Evolutionary conservation across 2,888 invertebrate genomes (phyloP).

Genomic region (Papilio gigon): DNA sequence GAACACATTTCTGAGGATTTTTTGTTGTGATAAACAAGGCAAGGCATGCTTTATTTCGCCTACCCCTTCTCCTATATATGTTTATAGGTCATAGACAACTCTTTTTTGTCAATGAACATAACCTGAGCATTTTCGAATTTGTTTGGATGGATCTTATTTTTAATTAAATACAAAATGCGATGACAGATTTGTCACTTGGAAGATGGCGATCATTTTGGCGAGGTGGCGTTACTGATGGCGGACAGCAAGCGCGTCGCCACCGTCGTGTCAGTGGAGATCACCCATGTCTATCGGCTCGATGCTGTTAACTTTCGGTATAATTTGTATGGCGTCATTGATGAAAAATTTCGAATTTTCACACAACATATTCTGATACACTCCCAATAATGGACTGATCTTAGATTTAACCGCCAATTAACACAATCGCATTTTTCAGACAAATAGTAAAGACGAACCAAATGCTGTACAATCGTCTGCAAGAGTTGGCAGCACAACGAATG

Average conservation of each 20-base stretch:
- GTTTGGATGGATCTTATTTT: too few species aligned
- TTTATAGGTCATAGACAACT: too few species aligned
- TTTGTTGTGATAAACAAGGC: too few species aligned
- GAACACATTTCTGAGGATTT: too few species aligned
- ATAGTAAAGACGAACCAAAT: slow-evolving; percentile 68
- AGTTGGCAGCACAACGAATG: slow-evolving; percentile 73
- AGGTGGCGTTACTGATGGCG: slow-evolving; percentile 81
- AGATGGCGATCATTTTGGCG: slow-evolving; percentile 85
- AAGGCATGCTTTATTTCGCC: too few species aligned
- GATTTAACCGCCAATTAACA: not conserved
- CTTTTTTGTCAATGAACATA: too few species aligned
- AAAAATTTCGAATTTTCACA: too few species aligned
- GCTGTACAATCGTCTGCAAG: slow-evolving; percentile 71
- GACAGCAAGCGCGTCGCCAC: slow-evolving; percentile 81
- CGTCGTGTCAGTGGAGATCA: slow-evolving; percentile 83
- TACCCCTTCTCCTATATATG: too few species aligned
- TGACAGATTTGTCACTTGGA: slow-evolving; percentile 79
- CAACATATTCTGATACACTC: too few species aligned
- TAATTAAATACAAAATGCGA: too few species aligned
- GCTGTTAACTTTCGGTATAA: slow-evolving; percentile 75
- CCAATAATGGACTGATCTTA: not conserved
- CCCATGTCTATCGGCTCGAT: slow-evolving; percentile 83
- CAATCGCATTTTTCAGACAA: slow-evolving; percentile 49
- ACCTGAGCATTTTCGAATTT: too few species aligned
- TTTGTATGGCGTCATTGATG: not conserved